A percentile compares a stretch with the other conserved stretches of the same genome.
Evolutionary conservation across 2,888 invertebrate species (phyloP).

Genomic region (Pomacea canaliculata): DNA sequence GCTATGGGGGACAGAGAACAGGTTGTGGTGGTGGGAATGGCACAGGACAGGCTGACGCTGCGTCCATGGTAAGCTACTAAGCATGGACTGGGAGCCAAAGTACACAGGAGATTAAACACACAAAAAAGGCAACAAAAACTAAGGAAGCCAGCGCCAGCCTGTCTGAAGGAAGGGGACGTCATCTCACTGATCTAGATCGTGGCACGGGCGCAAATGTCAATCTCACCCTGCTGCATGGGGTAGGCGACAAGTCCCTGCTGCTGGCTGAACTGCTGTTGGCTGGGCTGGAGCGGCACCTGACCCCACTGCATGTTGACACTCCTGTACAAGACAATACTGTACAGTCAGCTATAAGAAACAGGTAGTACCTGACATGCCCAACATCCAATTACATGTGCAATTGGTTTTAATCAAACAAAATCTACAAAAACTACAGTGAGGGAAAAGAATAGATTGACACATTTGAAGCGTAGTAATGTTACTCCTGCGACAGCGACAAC

Average conservation of each 20-base stretch:
- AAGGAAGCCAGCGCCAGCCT: background rate
- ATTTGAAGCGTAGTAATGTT: too few species aligned
- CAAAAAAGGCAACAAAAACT: background rate
- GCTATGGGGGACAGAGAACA: background rate
- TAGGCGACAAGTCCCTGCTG: conserved; percentile 53
- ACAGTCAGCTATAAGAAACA: conserved; percentile 13
- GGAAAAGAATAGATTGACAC: background rate
- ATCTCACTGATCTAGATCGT: conserved; percentile 40
- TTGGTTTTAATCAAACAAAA: background rate
- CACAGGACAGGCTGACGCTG: too few species aligned
- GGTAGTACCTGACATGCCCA: background rate
- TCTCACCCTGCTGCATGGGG: conserved; percentile 58
- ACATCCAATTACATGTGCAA: background rate
- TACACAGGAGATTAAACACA: background rate
- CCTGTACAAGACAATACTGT: conserved; percentile 19
- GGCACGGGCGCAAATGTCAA: conserved; percentile 39
- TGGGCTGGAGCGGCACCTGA: conserved; percentile 56
- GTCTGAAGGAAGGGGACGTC: background rate
- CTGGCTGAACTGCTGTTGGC: conserved; percentile 57
- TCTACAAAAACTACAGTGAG: background rate
- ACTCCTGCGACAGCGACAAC: too few species aligned
- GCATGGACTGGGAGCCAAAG: background rate
- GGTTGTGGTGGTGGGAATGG: too few species aligned
- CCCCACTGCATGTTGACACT: conserved; percentile 52
- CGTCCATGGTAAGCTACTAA: background rate